Evolutionary conservation across 2,797 vertebrate species (phyloP), one percentile per base, ranked within the genome.

Genomic region (Tympanoctomys barrerae): DNA sequence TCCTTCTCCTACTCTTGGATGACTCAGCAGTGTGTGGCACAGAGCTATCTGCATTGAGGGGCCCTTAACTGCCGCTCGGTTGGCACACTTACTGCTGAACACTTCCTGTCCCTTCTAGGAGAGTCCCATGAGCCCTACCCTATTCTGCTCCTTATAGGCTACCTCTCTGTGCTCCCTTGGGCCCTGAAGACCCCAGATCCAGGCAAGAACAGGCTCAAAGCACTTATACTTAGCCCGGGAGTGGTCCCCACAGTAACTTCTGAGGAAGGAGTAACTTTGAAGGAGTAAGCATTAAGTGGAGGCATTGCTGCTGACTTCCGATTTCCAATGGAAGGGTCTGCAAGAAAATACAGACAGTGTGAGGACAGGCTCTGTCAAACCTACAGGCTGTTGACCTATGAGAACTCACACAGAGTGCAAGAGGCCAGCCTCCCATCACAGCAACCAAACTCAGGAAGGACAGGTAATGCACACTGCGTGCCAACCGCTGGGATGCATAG

Each of bases 251-350:
- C 0, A 0, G 80, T 46, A 4, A 3, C 77, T 57, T 91, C 19
- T 8, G 52, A 49, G 24, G 42, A 42, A 10, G 73, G 36, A 0
- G 82, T 46, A 4, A 2, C 84, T 77, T 90, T 21, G 2, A 26
- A 54, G 21, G 36, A 68, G 3, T 80, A 49, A 16, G 9, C 0
- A 0, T 5, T 2, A 28, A 92, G 26, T 39, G 31, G 16, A 14
- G 95, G 89, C 7, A 73, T 26, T 7, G 46, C 11, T 22, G 61
- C 64, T 0, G 2, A 26, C 10, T 8, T 5, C 46, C 36, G 62
- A 33, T 81, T 84, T 78, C 87, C 96, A 0, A 21, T 2, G 21
- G 91, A 6, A 12, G 94, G 73, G 52, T 96, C 96, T 98, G 79
- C 36, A 54, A 62, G 68, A 13, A 85, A 85, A 31, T 11, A 11